phyloP scores from a whole-genome alignment of 2,113 vertebrate genomes.

The Dasyornis broadbenti region DNA sequence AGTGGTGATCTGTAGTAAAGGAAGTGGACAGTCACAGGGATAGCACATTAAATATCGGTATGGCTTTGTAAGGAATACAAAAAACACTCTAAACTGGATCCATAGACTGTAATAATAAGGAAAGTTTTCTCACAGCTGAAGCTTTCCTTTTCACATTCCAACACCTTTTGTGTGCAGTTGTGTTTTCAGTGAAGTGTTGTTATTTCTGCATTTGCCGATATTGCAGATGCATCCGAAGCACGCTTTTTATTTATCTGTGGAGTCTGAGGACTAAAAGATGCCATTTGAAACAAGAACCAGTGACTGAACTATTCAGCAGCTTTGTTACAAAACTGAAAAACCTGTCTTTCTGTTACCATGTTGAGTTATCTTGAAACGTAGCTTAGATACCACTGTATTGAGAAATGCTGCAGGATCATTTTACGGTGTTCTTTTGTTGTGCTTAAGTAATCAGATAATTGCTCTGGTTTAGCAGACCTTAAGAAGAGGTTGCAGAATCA shows the following conservation, averaged over 20 bases:
- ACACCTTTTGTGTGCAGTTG: neutral
- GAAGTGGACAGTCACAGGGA: neutral
- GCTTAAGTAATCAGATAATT: neutral
- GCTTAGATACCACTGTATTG: neutral
- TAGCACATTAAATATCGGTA: neutral
- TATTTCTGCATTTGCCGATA: rapidly evolving
- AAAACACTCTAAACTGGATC: neutral
- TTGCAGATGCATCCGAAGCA: neutral
- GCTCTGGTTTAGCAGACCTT: neutral
- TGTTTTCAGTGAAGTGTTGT: neutral
- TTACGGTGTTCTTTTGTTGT: neutral
- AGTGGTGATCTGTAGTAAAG: neutral
- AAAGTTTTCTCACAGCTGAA: neutral
- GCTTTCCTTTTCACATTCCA: neutral
- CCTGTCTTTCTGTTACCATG: neutral
- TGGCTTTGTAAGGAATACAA: neutral
- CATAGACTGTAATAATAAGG: neutral
- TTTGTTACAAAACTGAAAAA: neutral
- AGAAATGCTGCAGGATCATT: neutral
- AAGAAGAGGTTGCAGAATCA: neutral
- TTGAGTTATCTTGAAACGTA: neutral
- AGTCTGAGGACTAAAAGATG: neutral
- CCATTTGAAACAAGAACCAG: neutral
- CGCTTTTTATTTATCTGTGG: neutral
- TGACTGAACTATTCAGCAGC: neutral